Conservation (phyloP, 2,888 invertebrate genomes). For the Mayetiola destructor region DNA sequence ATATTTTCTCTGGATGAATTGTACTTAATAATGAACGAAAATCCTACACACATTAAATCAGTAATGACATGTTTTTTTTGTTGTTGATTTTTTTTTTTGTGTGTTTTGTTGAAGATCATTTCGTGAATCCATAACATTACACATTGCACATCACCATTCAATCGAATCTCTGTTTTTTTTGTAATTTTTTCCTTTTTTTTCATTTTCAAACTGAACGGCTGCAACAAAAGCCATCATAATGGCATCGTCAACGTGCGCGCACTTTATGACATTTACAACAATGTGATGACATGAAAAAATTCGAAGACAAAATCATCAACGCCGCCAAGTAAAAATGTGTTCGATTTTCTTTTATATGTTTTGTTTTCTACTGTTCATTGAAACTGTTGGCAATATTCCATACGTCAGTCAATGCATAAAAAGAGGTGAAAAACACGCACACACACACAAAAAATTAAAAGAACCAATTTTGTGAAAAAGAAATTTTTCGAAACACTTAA, state of each 20-base stretch:
- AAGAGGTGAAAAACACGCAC: not conserved
- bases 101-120: too few species aligned
- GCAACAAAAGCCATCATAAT: not conserved
- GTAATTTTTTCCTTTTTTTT: not conserved
- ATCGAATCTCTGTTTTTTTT: too few species aligned
- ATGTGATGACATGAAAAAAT: not conserved
- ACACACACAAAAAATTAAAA: too few species aligned
- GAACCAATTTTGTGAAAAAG: too few species aligned
- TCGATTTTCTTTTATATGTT: not conserved
- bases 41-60: conserved; percentile 13
- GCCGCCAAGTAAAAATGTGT: conserved; percentile 6
- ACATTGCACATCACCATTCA: too few species aligned
- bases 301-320: not conserved
- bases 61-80: conserved; percentile 11
- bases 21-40: conserved; percentile 6
- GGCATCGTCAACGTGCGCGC: not conserved
- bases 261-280: conserved; percentile 5
- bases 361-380: not conserved
- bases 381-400: not conserved
- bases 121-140: too few species aligned
- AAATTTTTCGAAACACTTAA: conserved; percentile 7
- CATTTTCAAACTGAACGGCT: not conserved
- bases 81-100: not conserved
- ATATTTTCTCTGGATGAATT: conserved; percentile 10
- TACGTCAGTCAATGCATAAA: not conserved